Evolutionary conservation across 2,797 vertebrate genomes (phyloP).

Genomic region (Bryconaethiops microstoma): DNA sequence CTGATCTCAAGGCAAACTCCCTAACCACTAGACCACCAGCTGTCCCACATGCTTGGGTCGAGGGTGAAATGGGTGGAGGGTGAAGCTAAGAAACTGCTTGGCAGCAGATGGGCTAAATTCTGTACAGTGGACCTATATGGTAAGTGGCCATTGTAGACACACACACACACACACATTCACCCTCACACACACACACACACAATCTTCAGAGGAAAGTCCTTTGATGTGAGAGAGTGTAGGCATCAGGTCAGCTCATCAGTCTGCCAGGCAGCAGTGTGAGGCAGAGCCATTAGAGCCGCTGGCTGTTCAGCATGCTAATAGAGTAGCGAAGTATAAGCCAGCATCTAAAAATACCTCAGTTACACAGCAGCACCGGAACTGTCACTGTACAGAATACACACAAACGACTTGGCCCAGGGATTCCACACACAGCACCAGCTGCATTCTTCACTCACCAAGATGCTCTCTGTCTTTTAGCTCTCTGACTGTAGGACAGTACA

Average conservation of each 20-base stretch:
- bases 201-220: not conserved
- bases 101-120: too few species aligned
- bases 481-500: not conserved
- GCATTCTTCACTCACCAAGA: not conserved
- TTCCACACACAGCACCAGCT: not conserved
- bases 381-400: not conserved
- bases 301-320: slow-evolving; percentile 12
- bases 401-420: not conserved
- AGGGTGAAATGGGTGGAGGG: too few species aligned
- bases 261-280: not conserved
- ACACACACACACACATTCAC: not conserved
- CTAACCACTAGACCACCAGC: too few species aligned
- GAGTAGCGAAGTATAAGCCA: not conserved
- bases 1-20: too few species aligned
- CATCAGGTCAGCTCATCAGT: not conserved
- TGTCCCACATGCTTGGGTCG: too few species aligned
- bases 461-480: not conserved
- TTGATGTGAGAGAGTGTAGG: not conserved
- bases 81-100: too few species aligned
- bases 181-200: not conserved
- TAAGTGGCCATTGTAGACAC: too few species aligned
- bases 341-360: slow-evolving; percentile 7
- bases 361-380: not conserved
- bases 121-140: too few species aligned
- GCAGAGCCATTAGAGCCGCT: not conserved